Conservation (phyloP, 2,888 invertebrate genomes). For the Pollenia labialis region DNA sequence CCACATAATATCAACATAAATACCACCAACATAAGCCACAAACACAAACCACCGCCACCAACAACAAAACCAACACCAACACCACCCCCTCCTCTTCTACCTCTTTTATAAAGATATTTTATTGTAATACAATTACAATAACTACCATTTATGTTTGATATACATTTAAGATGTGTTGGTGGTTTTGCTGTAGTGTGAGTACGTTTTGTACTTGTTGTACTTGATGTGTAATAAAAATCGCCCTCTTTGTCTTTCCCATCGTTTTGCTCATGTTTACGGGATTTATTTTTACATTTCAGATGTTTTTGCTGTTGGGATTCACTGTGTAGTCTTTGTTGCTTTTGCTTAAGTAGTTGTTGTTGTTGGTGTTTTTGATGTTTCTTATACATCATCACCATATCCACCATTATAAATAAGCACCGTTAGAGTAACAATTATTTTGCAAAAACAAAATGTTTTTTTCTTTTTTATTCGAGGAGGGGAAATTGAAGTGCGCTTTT, state of each 20-base stretch:
- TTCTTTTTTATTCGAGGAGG: neutral
- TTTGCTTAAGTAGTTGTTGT: slow-evolving; percentile 45
- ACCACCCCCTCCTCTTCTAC: neutral
- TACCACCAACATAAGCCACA: slow-evolving; percentile 76
- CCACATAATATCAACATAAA: slow-evolving; percentile 75
- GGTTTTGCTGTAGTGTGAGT: slow-evolving; percentile 61
- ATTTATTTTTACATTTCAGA: slow-evolving; percentile 74
- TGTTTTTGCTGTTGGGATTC: slow-evolving; percentile 48
- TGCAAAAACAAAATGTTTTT: slow-evolving; percentile 29
- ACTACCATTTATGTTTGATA: slow-evolving; percentile 8
- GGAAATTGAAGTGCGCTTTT: slow-evolving; percentile 1
- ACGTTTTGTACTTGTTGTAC: slow-evolving; percentile 34
- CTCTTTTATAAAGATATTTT: slow-evolving; percentile 11
- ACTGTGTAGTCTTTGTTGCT: slow-evolving; percentile 11
- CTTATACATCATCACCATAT: slow-evolving; percentile 65
- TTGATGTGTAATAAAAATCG: slow-evolving; percentile 32
- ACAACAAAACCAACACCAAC: neutral
- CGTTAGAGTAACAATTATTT: slow-evolving; percentile 34
- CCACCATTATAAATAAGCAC: slow-evolving; percentile 72
- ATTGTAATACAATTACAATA: slow-evolving; percentile 56
- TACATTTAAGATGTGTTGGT: neutral
- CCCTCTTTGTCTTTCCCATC: slow-evolving; percentile 16
- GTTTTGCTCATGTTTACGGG: slow-evolving; percentile 13
- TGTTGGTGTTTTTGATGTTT: slow-evolving; percentile 55
- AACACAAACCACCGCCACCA: slow-evolving; percentile 42